phyloP scores from a whole-genome alignment of 2,113 vertebrate species.

The Marcusenius ussheri region DNA sequence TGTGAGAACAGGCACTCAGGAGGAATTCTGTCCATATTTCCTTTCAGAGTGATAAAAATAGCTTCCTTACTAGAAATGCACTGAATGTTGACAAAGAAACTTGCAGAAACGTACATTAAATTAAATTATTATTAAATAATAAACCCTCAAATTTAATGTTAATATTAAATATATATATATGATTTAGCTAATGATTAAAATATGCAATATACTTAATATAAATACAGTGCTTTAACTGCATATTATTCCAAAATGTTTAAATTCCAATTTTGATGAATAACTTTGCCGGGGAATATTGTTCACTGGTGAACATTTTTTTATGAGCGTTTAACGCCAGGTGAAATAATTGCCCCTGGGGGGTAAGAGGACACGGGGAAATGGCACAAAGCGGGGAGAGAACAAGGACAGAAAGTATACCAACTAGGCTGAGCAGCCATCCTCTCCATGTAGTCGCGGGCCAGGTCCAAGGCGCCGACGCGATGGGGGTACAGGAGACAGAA shows the following conservation, averaged over 20 bases:
- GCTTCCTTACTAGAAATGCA: not conserved
- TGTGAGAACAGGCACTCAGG: not conserved
- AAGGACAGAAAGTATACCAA: constrained; percentile 86
- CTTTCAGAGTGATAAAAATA: not conserved
- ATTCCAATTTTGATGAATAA: not conserved
- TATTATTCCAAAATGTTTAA: not conserved
- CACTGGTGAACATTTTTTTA: not conserved
- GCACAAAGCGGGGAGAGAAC: constrained; percentile 18
- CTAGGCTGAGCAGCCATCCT: constrained; percentile 98
- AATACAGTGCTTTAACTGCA: not conserved
- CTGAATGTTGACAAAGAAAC: not conserved
- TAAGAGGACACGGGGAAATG: constrained; percentile 31
- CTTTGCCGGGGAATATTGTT: not conserved
- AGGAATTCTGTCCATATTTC: not conserved
- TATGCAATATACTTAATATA: not conserved
- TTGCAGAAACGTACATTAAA: not conserved
- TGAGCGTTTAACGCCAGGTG: not conserved
- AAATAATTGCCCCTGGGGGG: not conserved
- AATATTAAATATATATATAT: not conserved
- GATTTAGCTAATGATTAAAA: not conserved
- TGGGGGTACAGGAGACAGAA: constrained; percentile 92
- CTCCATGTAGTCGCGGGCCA: constrained; percentile 96
- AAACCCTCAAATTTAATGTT: not conserved
- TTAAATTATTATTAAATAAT: not conserved
- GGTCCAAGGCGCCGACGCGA: constrained; percentile 73